Conservation (phyloP, 2,888 invertebrate genomes). For the Heliconius charithonia region DNA sequence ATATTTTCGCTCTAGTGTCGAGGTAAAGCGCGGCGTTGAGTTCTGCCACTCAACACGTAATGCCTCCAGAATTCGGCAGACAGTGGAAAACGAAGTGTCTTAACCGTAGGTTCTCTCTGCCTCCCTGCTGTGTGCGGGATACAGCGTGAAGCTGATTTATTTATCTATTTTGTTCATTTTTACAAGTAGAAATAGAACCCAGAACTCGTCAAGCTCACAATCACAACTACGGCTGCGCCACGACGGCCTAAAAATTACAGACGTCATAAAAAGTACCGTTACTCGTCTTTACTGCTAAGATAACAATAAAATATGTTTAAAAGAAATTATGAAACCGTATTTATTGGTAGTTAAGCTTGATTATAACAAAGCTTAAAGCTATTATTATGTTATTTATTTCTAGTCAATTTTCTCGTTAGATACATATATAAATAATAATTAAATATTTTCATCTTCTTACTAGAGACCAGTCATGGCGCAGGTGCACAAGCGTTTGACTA, state of each 20-base stretch:
- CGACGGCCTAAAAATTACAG: background rate
- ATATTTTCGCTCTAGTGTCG: too few relatives aligned
- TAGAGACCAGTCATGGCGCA: too few relatives aligned
- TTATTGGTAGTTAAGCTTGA: conserved; percentile 18
- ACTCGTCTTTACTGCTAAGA: background rate
- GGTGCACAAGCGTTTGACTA: too few relatives aligned
- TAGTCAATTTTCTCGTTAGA: background rate
- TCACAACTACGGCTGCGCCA: background rate
- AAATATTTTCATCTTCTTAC: too few relatives aligned
- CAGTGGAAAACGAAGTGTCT: too few relatives aligned
- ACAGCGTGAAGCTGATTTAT: too few relatives aligned
- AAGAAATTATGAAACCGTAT: conserved; percentile 11
- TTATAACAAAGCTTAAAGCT: conserved; percentile 12
- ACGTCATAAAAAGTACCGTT: background rate
- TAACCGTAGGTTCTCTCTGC: too few relatives aligned
- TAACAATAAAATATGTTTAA: conserved; percentile 10
- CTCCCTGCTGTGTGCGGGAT: too few relatives aligned
- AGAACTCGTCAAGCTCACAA: background rate
- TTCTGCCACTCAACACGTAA: too few relatives aligned
- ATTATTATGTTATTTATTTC: conserved; percentile 2
- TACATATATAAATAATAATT: background rate
- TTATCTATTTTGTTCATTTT: background rate
- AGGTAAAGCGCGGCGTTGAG: too few relatives aligned
- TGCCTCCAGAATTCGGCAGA: too few relatives aligned
- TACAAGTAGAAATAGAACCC: background rate